phyloP scores from a whole-genome alignment of 2,797 vertebrate species.

The Crossoptilon crossoptilon region DNA sequence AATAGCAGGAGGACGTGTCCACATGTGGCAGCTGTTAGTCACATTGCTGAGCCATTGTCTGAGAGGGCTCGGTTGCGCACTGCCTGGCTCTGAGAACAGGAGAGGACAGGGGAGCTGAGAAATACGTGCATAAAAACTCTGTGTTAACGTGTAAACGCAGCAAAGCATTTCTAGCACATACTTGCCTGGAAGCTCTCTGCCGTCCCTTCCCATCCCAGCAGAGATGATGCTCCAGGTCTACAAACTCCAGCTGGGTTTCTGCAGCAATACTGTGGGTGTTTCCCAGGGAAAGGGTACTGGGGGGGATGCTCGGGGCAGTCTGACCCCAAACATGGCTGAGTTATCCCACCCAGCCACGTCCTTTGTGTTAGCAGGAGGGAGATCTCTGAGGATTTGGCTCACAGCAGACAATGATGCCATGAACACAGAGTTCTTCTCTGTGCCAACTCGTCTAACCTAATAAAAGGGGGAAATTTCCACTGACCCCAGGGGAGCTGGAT shows the following conservation, averaged over 20 bases:
- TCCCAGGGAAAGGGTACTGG: neutral
- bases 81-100: neutral
- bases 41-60: neutral
- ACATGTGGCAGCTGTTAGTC: constrained; percentile 46
- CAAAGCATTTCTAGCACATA: rapidly evolving
- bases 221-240: neutral
- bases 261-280: rapidly evolving
- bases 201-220: rapidly evolving
- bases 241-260: rapidly evolving
- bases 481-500: constrained; percentile 65
- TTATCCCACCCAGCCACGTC: neutral
- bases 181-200: neutral
- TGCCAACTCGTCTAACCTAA: constrained; percentile 67
- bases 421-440: neutral
- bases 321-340: neutral
- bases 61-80: neutral
- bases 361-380: constrained; percentile 48
- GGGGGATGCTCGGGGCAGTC: neutral
- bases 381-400: constrained; percentile 62
- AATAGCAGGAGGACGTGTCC: neutral
- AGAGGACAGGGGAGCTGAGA: neutral
- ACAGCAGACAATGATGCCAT: constrained; percentile 64
- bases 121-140: neutral
- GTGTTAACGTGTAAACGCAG: rapidly evolving
- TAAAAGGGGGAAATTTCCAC: constrained; percentile 75